Evolutionary conservation across 2,113 vertebrate species (phyloP).

Genomic region (Cinclus cinclus): DNA sequence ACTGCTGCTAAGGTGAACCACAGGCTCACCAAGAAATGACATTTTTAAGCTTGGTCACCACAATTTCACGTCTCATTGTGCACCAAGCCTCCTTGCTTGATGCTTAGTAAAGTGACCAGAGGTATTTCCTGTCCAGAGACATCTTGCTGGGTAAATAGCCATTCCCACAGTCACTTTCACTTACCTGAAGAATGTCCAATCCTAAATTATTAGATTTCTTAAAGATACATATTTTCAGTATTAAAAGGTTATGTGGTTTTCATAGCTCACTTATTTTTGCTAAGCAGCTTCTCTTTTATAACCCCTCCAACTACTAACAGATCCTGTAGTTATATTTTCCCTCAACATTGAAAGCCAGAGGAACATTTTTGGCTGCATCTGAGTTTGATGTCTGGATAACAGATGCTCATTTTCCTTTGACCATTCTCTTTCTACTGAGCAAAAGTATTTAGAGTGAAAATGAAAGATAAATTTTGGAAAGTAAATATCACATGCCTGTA

Average conservation of each 20-base stretch:
- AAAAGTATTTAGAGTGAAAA: conserved; percentile 16
- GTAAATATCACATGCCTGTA: neutral
- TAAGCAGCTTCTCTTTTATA: neutral
- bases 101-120: neutral
- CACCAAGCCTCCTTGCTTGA: neutral
- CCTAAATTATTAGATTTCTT: neutral
- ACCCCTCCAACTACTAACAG: neutral
- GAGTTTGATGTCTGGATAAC: conserved; percentile 16
- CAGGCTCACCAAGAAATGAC: neutral
- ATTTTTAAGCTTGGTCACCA: neutral
- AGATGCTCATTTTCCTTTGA: conserved; percentile 37
- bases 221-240: neutral
- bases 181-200: neutral
- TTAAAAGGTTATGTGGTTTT: neutral
- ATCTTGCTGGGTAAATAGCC: neutral
- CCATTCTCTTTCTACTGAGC: neutral
- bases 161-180: neutral
- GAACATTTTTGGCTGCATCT: conserved; percentile 1
- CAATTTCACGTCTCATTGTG: neutral
- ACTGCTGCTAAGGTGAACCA: neutral
- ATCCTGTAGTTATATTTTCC: conserved; percentile 6
- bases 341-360: neutral
- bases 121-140: neutral
- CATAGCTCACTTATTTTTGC: neutral
- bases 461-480: neutral